phyloP scores from a whole-genome alignment of 2,113 vertebrate genomes.

The Diglossa brunneiventris region DNA sequence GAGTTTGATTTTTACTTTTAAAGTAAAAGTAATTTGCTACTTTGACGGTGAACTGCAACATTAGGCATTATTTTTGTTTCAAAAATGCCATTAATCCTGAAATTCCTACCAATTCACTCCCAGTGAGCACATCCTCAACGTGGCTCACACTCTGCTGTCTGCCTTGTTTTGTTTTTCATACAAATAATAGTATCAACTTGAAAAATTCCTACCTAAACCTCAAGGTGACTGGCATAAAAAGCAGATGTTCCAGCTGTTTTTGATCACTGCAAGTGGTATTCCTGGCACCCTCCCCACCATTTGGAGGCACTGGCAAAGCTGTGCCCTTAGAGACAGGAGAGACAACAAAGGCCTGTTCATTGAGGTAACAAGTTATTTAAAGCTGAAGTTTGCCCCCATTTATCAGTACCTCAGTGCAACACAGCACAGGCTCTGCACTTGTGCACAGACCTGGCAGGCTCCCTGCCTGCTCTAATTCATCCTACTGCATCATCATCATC shows the following conservation, averaged over 20 bases:
- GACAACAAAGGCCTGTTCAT: not conserved
- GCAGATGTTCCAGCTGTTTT: not conserved
- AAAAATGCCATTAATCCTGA: not conserved
- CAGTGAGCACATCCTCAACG: not conserved
- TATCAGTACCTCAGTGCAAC: not conserved
- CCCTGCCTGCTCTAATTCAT: not conserved
- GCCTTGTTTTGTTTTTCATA: not conserved
- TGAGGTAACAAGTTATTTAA: not conserved
- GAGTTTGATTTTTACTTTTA: not conserved
- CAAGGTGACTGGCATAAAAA: not conserved
- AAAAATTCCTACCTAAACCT: not conserved
- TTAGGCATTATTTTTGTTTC: not conserved
- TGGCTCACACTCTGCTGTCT: not conserved
- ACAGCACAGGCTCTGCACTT: rapidly evolving
- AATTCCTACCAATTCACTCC: not conserved
- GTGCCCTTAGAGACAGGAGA: not conserved
- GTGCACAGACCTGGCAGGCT: not conserved
- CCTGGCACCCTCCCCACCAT: not conserved
- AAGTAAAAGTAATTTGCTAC: not conserved
- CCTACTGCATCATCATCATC: rapidly evolving
- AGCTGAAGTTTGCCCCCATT: not conserved
- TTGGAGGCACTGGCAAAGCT: not conserved
- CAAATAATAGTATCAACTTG: not conserved
- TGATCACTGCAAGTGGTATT: not conserved
- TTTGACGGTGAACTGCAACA: not conserved